Conservation (phyloP, 2,888 invertebrate species). For the Cordilura impudica region DNA sequence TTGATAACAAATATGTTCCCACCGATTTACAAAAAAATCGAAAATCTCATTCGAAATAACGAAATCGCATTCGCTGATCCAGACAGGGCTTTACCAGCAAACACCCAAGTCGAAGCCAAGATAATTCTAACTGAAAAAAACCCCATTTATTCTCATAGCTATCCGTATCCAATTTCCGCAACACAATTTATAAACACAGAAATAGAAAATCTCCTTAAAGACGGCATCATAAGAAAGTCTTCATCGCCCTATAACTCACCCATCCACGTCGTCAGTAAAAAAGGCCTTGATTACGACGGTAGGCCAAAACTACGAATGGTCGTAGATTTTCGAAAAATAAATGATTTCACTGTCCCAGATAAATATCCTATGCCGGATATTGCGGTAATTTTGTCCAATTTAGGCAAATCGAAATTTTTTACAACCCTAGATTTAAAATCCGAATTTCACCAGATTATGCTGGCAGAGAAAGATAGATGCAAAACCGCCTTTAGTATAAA, state of each 20-base stretch:
- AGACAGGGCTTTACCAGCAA: conserved; percentile 35
- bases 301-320: conserved; percentile 49
- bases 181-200: conserved; percentile 31
- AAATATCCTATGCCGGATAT: no score
- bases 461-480: no score
- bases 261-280: conserved; percentile 51
- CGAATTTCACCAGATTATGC: conserved; percentile 53
- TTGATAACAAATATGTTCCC: not conserved
- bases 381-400: no score
- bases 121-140: conserved; percentile 29
- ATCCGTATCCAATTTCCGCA: conserved; percentile 41
- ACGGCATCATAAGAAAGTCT: conserved; percentile 41
- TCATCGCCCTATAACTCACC: no score
- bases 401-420: no score
- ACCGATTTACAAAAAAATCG: not conserved
- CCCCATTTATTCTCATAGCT: conserved; percentile 46
- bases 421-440: conserved; percentile 14
- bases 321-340: conserved; percentile 55
- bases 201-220: conserved; percentile 22
- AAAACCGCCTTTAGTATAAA: no score
- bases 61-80: conserved; percentile 7
- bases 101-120: conserved; percentile 38
- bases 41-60: not conserved
- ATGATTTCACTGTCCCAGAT: conserved; percentile 39
- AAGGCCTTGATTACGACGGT: conserved; percentile 41